A percentile compares a stretch with the other conserved stretches of the same genome.
phyloP scores from a whole-genome alignment of 2,113 vertebrate genomes.

The Hippolais icterina region DNA sequence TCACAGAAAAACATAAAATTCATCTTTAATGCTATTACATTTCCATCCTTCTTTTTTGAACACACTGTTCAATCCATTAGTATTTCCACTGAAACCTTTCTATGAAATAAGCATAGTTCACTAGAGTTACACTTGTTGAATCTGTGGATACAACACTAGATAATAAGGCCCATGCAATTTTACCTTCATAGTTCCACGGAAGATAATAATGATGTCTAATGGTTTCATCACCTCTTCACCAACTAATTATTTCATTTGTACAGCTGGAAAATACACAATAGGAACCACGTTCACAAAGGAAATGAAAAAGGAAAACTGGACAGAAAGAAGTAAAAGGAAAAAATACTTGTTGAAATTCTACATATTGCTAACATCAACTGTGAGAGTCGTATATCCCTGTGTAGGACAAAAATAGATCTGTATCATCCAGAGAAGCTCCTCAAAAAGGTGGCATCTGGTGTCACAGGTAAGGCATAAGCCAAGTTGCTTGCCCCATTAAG shows the following conservation, averaged over 20 bases:
- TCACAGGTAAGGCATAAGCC: neutral
- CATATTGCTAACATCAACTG: neutral
- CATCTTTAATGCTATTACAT: neutral
- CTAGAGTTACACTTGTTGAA: neutral
- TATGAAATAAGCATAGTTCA: neutral
- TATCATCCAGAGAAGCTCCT: neutral
- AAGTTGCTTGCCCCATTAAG: neutral
- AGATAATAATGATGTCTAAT: neutral
- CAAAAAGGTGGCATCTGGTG: neutral
- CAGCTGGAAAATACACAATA: neutral
- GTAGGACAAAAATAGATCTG: neutral
- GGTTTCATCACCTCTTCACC: neutral
- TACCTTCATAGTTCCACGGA: neutral
- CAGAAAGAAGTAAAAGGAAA: neutral
- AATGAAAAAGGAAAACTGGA: neutral
- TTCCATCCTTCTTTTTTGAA: slow-evolving; percentile 9
- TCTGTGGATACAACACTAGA: neutral
- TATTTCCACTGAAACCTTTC: slow-evolving; percentile 5
- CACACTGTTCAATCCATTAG: neutral
- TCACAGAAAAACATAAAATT: neutral
- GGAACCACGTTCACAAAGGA: neutral
- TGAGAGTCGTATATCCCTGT: neutral
- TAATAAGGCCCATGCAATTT: neutral
- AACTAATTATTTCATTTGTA: neutral
- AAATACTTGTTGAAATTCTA: neutral